Evolutionary conservation across 2,888 invertebrate genomes (phyloP).

Genomic region (Leistus spinibarbis): DNA sequence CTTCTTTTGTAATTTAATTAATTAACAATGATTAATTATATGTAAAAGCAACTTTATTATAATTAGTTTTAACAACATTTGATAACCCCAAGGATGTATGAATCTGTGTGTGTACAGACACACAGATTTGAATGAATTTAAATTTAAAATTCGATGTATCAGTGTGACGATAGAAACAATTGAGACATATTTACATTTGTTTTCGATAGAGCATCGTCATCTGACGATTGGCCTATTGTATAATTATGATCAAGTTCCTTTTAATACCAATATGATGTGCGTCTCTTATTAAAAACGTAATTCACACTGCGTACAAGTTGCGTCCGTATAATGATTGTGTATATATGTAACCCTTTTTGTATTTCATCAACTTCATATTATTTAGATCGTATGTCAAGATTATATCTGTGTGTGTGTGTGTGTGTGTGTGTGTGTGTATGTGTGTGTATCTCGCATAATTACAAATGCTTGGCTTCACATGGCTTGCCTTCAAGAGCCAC

Average conservation of each 20-base stretch:
- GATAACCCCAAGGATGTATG: no score
- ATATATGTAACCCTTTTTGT: constrained; percentile 29
- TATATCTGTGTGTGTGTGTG: neutral
- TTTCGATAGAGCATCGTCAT: neutral
- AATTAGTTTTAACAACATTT: no score
- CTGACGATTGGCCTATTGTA: neutral
- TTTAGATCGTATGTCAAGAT: constrained; percentile 36
- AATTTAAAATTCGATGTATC: no score
- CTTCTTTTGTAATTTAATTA: no score
- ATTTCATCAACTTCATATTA: constrained; percentile 35
- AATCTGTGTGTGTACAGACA: no score
- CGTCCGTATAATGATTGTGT: constrained; percentile 31
- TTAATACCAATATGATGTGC: constrained; percentile 17
- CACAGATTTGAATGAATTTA: no score
- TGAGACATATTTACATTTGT: constrained; percentile 18
- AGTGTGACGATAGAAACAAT: no score
- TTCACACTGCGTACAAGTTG: constrained; percentile 23
- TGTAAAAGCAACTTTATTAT: no score
- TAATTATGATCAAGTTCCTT: constrained; percentile 5
- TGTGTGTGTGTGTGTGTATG: neutral
- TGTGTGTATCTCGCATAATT: constrained; percentile 29
- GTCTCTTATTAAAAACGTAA: constrained; percentile 26
- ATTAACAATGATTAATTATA: no score
- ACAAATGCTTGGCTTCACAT: constrained; percentile 21
- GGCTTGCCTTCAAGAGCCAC: neutral